Percentiles rank a stretch among this genome's conserved stretches.
Evolutionary conservation across 2,113 vertebrate species (phyloP).

Genomic region (Cromileptes altivelis): DNA sequence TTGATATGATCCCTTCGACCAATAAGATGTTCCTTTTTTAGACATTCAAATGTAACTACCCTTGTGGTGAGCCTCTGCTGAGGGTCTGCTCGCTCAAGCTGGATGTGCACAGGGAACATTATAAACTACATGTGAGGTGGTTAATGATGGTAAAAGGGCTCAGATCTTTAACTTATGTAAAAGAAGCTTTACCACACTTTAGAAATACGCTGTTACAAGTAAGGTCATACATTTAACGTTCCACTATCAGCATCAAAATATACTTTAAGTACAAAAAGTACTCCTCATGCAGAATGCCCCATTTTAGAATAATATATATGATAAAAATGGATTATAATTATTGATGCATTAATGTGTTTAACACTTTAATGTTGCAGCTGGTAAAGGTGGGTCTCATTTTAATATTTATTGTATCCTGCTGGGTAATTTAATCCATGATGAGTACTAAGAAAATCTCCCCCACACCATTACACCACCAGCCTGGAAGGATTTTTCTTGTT

Average conservation of each 20-base stretch:
- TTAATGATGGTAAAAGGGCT: background rate
- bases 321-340: background rate
- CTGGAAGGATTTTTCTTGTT: too few species aligned
- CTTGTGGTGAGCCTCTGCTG: conserved; percentile 46
- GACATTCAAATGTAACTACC: conserved; percentile 62
- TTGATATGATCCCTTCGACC: conserved; percentile 65
- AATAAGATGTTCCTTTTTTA: conserved; percentile 79
- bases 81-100: conserved; percentile 26
- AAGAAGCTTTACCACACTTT: background rate
- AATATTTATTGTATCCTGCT: too few species aligned
- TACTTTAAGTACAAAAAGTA: background rate
- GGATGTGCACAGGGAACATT: conserved; percentile 2
- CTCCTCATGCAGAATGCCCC: background rate
- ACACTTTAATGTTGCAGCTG: background rate
- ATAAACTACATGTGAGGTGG: background rate
- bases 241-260: background rate
- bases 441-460: too few species aligned
- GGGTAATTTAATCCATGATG: too few species aligned
- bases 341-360: background rate
- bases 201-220: background rate
- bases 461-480: too few species aligned
- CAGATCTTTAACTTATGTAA: too few species aligned
- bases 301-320: background rate
- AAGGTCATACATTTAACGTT: background rate
- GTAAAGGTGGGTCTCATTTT: too few species aligned